Percentiles rank a stretch among this genome's conserved stretches.
Evolutionary conservation across 2,113 vertebrate genomes (phyloP).

Genomic region (Glaucidium brasilianum): DNA sequence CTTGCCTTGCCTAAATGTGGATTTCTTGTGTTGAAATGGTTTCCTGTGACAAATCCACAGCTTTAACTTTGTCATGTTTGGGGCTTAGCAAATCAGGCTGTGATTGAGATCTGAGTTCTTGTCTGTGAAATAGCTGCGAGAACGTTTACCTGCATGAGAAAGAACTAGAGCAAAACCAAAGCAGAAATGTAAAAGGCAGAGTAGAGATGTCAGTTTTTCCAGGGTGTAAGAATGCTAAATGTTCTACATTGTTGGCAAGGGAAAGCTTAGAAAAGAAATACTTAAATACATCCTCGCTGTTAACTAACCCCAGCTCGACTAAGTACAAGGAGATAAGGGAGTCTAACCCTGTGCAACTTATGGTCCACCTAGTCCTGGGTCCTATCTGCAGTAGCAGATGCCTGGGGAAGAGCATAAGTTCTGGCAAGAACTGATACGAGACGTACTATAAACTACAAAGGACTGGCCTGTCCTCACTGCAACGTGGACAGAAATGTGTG

Average conservation of each 20-base stretch:
- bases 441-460: background rate
- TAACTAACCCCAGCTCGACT: background rate
- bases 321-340: background rate
- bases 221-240: background rate
- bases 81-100: background rate
- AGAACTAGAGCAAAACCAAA: background rate
- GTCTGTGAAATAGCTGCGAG: background rate
- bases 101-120: background rate
- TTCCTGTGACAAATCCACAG: background rate
- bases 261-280: background rate
- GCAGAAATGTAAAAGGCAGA: background rate
- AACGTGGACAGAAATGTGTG: accelerated
- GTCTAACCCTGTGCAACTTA: background rate
- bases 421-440: background rate
- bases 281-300: background rate
- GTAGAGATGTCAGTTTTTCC: background rate
- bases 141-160: background rate
- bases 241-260: background rate
- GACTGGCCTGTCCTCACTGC: background rate
- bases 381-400: slow-evolving; percentile 4
- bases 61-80: background rate
- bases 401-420: background rate
- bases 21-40: background rate
- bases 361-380: background rate
- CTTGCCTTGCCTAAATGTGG: background rate